phyloP scores from a whole-genome alignment of 1,140 invertebrate species.

The Hycleus phaleratus region DNA sequence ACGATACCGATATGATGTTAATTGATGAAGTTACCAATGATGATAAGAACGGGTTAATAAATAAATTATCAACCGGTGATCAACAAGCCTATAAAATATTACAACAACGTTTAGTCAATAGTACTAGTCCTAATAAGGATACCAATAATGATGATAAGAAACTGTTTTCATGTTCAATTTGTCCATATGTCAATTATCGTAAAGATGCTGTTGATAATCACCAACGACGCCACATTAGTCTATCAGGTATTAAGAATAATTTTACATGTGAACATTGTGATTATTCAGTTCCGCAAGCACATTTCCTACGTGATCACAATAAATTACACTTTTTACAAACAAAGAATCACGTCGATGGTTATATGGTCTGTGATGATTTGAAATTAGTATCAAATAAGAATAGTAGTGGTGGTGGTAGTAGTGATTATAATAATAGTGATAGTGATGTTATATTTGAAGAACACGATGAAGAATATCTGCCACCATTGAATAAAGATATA shows the following conservation, averaged over 20 bases:
- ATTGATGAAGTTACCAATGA: slow-evolving; percentile 35
- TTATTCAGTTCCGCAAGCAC: slow-evolving; percentile 68
- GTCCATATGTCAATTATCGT: slow-evolving; percentile 67
- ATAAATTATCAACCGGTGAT: slow-evolving; percentile 47
- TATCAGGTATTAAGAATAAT: slow-evolving; percentile 48
- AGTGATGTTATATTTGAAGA: slow-evolving; percentile 40
- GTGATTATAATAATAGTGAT: slow-evolving; percentile 30
- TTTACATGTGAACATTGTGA: slow-evolving; percentile 76
- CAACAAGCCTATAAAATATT: slow-evolving; percentile 44
- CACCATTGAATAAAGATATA: slow-evolving; percentile 22
- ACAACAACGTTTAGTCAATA: slow-evolving; percentile 37
- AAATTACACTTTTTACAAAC: slow-evolving; percentile 64
- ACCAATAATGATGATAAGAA: slow-evolving; percentile 45
- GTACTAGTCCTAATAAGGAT: slow-evolving; percentile 36
- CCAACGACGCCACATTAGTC: slow-evolving; percentile 59
- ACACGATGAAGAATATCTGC: slow-evolving; percentile 30
- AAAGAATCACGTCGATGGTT: slow-evolving; percentile 55
- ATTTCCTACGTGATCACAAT: slow-evolving; percentile 71
- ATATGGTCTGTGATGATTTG: slow-evolving; percentile 49
- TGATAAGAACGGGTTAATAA: slow-evolving; percentile 14
- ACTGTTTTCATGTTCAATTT: slow-evolving; percentile 56
- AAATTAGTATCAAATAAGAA: slow-evolving; percentile 42
- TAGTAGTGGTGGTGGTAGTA: slow-evolving; percentile 30
- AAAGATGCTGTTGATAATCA: slow-evolving; percentile 69
- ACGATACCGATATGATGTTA: slow-evolving; percentile 27